A percentile compares a stretch with the other conserved stretches of the same genome.
Evolutionary conservation across 2,888 invertebrate species (phyloP).

Genomic region (Adelognathus sp.): DNA sequence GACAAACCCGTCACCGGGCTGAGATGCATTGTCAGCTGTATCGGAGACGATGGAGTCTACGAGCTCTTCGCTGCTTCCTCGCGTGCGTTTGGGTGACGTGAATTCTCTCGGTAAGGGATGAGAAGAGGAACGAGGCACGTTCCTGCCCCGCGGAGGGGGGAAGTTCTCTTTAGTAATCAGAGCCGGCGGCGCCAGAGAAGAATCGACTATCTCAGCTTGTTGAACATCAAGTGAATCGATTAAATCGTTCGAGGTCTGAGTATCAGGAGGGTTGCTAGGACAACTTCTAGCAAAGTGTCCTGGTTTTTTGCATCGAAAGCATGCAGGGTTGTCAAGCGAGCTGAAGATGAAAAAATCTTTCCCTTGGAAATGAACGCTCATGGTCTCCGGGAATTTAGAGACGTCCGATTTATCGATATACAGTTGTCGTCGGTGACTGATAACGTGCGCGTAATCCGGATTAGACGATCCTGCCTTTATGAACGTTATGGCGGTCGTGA

Average conservation of each 20-base stretch:
- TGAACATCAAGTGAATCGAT: too few species aligned
- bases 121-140: neutral
- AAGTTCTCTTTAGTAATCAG: neutral
- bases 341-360: conserved; percentile 5
- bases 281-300: conserved; percentile 13
- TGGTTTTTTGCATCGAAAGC: conserved; percentile 1
- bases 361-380: neutral
- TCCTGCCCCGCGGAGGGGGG: neutral
- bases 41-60: neutral
- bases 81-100: neutral
- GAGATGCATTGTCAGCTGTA: neutral
- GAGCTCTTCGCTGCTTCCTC: neutral
- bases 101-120: neutral
- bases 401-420: conserved; percentile 5
- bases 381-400: conserved; percentile 7
- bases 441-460: conserved; percentile 21
- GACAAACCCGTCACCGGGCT: neutral
- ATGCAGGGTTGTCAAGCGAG: conserved; percentile 13
- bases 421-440: conserved; percentile 8
- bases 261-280: neutral
- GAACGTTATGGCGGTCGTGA: conserved; percentile 12
- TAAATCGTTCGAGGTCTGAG: neutral
- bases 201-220: neutral
- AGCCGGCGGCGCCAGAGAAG: neutral
- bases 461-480: conserved; percentile 10